A percentile compares a stretch with the other conserved stretches of the same genome.
Evolutionary conservation across 37 sponge, comb jelly and placozoan species (phyloP).

Genomic region (Tethya wilhelma): DNA sequence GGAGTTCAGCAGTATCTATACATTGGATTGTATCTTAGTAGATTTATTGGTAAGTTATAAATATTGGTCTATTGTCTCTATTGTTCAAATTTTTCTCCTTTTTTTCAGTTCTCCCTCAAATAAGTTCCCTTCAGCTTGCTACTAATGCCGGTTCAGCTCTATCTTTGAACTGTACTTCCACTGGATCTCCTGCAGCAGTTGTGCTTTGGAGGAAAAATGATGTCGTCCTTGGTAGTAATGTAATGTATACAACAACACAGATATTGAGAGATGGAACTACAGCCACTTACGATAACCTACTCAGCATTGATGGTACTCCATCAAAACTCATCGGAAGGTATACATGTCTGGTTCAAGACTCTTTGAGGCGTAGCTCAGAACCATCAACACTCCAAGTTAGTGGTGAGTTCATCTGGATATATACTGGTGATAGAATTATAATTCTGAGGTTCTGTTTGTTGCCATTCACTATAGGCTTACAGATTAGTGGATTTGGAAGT

Average conservation of each 20-base stretch:
- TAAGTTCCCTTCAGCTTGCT: constrained; percentile 7
- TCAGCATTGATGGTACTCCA: not conserved
- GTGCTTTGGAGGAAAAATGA: constrained; percentile 20
- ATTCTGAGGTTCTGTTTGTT: not conserved
- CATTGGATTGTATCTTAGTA: constrained; percentile 1
- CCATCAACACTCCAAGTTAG: not conserved
- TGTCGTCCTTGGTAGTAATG: not conserved
- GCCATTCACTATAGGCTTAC: not conserved
- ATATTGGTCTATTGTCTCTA: not conserved
- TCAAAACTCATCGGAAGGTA: not conserved
- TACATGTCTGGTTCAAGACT: constrained; percentile 3
- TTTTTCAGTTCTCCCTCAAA: constrained; percentile 7
- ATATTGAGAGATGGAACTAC: constrained; percentile 13
- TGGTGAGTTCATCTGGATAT: not conserved
- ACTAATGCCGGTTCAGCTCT: not conserved
- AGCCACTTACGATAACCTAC: constrained; percentile 3
- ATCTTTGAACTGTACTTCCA: constrained; percentile 23
- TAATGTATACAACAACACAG: constrained; percentile 1
- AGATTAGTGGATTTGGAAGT: not conserved
- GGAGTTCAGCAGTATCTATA: constrained; percentile 2
- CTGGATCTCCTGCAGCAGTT: constrained; percentile 18
- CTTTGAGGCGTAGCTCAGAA: constrained; percentile 2
- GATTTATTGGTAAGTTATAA: constrained; percentile 3
- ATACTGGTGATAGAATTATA: no score
- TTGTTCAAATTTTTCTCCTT: not conserved